phyloP scores from a whole-genome alignment of 2,113 vertebrate genomes.

The Sula dactylatra region DNA sequence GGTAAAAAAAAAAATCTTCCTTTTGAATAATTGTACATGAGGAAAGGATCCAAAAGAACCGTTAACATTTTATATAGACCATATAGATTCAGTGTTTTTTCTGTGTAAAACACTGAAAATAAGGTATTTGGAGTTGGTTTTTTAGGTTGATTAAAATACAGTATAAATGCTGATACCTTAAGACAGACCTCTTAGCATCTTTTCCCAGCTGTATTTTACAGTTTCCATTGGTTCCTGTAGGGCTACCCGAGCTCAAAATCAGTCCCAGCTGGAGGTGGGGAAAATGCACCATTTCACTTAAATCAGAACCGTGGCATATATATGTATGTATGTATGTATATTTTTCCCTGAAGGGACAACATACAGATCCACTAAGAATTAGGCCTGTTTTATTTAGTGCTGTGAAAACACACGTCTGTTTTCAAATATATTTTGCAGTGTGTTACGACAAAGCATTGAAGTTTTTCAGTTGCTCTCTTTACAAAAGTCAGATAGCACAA shows the following conservation, averaged over 20 bases:
- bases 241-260: slow-evolving; percentile 80
- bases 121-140: not conserved
- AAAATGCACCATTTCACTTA: slow-evolving; percentile 81
- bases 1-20: not conserved
- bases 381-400: slow-evolving; percentile 57
- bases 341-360: slow-evolving; percentile 67
- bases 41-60: not conserved
- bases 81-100: not conserved
- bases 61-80: not conserved
- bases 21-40: not conserved
- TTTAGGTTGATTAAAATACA: not conserved
- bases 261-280: slow-evolving; percentile 52
- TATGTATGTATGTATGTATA: not conserved
- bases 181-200: slow-evolving; percentile 65
- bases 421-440: slow-evolving; percentile 53
- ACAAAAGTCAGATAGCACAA: slow-evolving; percentile 55
- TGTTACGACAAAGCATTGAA: slow-evolving; percentile 60
- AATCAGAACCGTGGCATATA: slow-evolving; percentile 73
- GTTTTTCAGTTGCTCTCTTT: slow-evolving; percentile 63
- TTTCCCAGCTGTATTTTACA: slow-evolving; percentile 61
- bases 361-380: slow-evolving; percentile 71
- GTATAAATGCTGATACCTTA: not conserved
- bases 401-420: slow-evolving; percentile 53
- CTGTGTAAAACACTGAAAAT: not conserved
- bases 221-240: slow-evolving; percentile 69